Evolutionary conservation across 2,888 invertebrate genomes (phyloP), one percentile per base, ranked within the genome.

Genomic region (Zygaena filipendulae): DNA sequence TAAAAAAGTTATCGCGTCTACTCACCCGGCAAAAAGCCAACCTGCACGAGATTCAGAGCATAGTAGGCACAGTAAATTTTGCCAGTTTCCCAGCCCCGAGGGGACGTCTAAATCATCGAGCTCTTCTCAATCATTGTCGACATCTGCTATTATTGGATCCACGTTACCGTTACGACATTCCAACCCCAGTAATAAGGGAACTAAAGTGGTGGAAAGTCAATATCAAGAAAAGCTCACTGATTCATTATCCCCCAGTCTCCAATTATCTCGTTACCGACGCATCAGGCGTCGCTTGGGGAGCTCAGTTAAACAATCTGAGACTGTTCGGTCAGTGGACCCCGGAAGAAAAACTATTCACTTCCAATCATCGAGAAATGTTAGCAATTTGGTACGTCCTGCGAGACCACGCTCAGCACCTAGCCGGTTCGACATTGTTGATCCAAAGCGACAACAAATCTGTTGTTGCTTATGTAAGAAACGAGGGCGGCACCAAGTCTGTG

Each of bases 41-140:
- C 0, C 18, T 42, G 8, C 40, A 42, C 23, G 35, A 38, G 3
- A 1, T 39, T 1, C 42, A 48, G 21, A 45, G 42, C 6, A 7
- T 45, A 5, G 25, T 43, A 11, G 47, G 42, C 2, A 16, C 34
- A 1, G 18, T 43, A 7, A 45, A 45, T 11, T 45, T 49, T 24
- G 39, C 42, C 7, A 44, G 40, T 13, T 45, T 45, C 31, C 32
- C 27, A 3, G 35, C 45, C 2, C 43, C 42, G 3, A 25, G 36
- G 10, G 45, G 46, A 3, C 21, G 47, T 7, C 29, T 48, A 4
- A 31, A 45, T 23, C 32, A 38, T 24, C 40, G 44, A 5, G 24
- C 25, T 7, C 27, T 31, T 3, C 13, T 27, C 8, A 31, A 8
- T 7, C 21, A 18, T 11, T 30, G 13, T 8, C 26, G 13, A 13